These are phyloP conservation scores for Melanchra persicariae DNA, from an alignment of 2,888 invertebrate genomes.

Conservation along the genomic window DNA sequence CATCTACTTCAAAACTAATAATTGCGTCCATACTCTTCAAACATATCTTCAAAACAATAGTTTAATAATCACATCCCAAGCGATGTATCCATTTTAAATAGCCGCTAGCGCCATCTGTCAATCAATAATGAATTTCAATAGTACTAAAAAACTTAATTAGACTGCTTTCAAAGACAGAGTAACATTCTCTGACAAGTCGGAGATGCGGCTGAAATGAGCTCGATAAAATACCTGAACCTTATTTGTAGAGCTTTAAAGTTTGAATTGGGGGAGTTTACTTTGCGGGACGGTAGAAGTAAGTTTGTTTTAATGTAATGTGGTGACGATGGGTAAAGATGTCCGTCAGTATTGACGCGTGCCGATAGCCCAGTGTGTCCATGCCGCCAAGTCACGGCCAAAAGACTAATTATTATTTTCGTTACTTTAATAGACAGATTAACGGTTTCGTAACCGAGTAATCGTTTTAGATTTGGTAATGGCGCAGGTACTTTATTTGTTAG, in stretches of 20 bases:
- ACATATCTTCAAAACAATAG: slow-evolving; percentile 62
- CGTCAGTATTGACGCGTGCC: slow-evolving; percentile 89
- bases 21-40: slow-evolving; percentile 53
- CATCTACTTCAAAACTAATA: slow-evolving; percentile 55
- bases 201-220: slow-evolving; percentile 45
- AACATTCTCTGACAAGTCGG: slow-evolving; percentile 73
- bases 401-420: slow-evolving; percentile 86
- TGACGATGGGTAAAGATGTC: slow-evolving; percentile 89
- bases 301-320: slow-evolving; percentile 83
- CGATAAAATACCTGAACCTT: slow-evolving; percentile 58
- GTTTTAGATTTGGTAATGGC: slow-evolving; percentile 42
- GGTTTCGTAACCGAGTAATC: slow-evolving; percentile 67
- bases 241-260: slow-evolving; percentile 67
- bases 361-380: slow-evolving; percentile 78
- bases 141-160: slow-evolving; percentile 89
- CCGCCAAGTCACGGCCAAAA: slow-evolving; percentile 77
- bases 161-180: slow-evolving; percentile 87
- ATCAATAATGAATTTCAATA: slow-evolving; percentile 88
- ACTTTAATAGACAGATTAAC: slow-evolving; percentile 74
- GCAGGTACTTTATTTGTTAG: slow-evolving; percentile 40
- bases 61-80: slow-evolving; percentile 76
- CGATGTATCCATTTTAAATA: slow-evolving; percentile 85
- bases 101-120: slow-evolving; percentile 90
- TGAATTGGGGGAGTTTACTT: slow-evolving; percentile 56
- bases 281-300: slow-evolving; percentile 60